Evolutionary conservation across 2,888 invertebrate species (phyloP).

Genomic region (Agonopterix heracliana): DNA sequence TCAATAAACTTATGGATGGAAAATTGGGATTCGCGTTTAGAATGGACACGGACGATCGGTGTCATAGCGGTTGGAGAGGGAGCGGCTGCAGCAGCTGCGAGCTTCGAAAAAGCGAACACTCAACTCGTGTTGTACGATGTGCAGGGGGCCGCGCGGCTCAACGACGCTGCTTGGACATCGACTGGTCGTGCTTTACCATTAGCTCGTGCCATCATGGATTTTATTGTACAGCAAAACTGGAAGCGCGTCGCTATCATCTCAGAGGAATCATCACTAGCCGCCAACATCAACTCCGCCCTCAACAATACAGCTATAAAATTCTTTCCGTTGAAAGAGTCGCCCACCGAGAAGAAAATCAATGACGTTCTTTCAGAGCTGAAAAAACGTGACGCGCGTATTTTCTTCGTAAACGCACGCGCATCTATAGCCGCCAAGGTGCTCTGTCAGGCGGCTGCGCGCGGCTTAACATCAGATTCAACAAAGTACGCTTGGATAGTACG

Average conservation of each 20-base stretch:
- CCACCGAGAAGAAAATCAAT: neutral
- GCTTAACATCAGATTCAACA: conserved; percentile 1
- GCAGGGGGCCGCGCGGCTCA: conserved; percentile 1
- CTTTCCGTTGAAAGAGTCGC: neutral
- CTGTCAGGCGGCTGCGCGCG: conserved; percentile 74
- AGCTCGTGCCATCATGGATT: conserved; percentile 14
- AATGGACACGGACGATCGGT: conserved; percentile 13
- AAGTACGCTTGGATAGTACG: conserved; percentile 40
- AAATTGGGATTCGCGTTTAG: neutral
- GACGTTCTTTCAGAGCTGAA: neutral
- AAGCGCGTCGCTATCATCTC: conserved; percentile 83
- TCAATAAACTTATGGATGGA: neutral
- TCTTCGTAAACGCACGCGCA: conserved; percentile 86
- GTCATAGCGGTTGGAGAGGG: conserved; percentile 16
- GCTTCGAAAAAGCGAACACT: conserved; percentile 5
- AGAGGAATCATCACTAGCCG: conserved; percentile 49
- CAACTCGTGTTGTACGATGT: conserved; percentile 19
- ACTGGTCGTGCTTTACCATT: conserved; percentile 18
- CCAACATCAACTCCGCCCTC: conserved; percentile 10
- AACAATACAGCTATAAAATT: neutral
- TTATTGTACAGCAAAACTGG: conserved; percentile 69
- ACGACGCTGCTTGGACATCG: conserved; percentile 12
- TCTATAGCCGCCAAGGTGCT: conserved; percentile 79
- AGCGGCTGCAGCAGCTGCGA: conserved; percentile 4
- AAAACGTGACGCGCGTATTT: conserved; percentile 78